Base-by-base conservation (phyloP, 2,797 vertebrate species). In the Euphonia xanthogaster region DNA sequence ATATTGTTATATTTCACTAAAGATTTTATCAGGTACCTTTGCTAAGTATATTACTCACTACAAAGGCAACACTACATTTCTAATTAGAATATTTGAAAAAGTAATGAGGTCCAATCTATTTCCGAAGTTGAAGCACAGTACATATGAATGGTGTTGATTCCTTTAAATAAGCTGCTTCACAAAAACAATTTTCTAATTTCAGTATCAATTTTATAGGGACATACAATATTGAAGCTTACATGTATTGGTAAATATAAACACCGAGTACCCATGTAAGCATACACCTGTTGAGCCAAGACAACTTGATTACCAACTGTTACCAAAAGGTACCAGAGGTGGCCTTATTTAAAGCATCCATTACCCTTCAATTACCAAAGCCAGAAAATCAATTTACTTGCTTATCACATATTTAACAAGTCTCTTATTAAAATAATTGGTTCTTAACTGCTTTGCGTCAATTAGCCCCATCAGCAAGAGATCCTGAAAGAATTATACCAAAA, bases 1-100 rank as follows among this genome's bases (percentile, higher is more conserved):
- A 90, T 86, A 95, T 79, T 79, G 62, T 68, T 84, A 27, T 30
- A 54, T 81, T 93, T 68, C 75, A 84, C 54, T 85, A 7, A 81
- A 86, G 78, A 94, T 93, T 81, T 88, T 63, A 93, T 79, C 74
- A 70, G 54, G 15, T 81, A 81, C 20, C n/a, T 88, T 89, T 71
- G 47, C 57, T 54, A 87, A 86, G 58, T 48, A 27, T 50, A 73
- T 68, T 91, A 67, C 2, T 5, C 27, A 58, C 28, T 75, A 79
- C 40, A 67, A 89, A 78, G 33, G 23, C 73, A 89, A 79, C 27
- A 35, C 10, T 30, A 44, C 23, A 47, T 63, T 84, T 88, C 80
- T 82, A 80, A 87, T 55, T 61, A 54, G 16, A 31, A 37, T 39
- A 31, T 15, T 79, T 17, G 25, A 66, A 66, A 81, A 84, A 85